Base-by-base conservation (phyloP, 1,140 invertebrate genomes). In the Coelopa frigida region DNA sequence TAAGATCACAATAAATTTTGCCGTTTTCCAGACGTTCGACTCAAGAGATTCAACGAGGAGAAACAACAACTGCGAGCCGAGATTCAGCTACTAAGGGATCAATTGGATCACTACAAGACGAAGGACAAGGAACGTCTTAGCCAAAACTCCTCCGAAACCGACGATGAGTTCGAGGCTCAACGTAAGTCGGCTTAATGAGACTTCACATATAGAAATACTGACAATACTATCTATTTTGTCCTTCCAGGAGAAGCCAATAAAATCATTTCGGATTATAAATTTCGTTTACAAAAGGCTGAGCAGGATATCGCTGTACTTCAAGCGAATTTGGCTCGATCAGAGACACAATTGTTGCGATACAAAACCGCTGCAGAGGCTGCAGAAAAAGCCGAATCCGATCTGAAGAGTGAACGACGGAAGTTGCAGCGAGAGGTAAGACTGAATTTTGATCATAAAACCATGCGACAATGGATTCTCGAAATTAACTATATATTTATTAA, bases 291-390 rank as follows among this genome's bases (percentile, higher is more conserved):
- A 72, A 95, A 97, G 69, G 87, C 92, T 41, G 94, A 98, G 71
- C 90, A 96, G 70, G 94, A 98, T 74, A 89, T 94, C 58, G 88
- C 89, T 40, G 93, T 91, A 54, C 77, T 96, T 57, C 90, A 94
- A 64, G 88, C 87, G 22, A 89, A 81, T 47, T 85, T 87, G 51
- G 89, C 89, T 49, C 81, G 96, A 58, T 77, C 97, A 55, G 95
- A 98, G 70, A 91, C 87, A 64, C 94, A 98, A 79, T 85, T 98
- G 33, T 86, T 89, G 60, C 78, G 95, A 46, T 97, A 93, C 70
- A 94, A 93, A 68, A 83, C 87, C 44, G 83, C 88, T 21, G 85
- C 92, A 14, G 96, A 98, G 71, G 82, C 89, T 55, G 84, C 89
- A 24, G 96, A 99, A 74, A 93, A 93, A 72, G 80, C 84, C 42